Percentiles rank a stretch among this genome's conserved stretches.
These are phyloP conservation scores for Chymomyza amoena DNA, from an alignment of 2,888 invertebrate species.

Conservation along the genomic window DNA sequence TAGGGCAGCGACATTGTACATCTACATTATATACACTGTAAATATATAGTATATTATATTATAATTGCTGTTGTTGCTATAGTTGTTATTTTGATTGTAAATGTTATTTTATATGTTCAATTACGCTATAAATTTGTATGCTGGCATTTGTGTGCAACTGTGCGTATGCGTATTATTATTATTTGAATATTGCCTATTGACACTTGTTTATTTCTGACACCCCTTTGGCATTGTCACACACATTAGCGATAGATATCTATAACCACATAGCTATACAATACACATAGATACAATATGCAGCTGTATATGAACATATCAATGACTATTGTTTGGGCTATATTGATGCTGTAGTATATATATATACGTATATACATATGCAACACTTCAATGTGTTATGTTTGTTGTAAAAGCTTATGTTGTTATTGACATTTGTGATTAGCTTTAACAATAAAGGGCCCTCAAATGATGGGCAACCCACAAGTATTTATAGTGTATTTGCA, in stretches of 20 bases:
- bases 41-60: conserved; percentile 7
- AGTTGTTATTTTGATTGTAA: conserved; percentile 3
- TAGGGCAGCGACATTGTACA: conserved; percentile 44
- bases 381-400: neutral
- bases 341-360: conserved; percentile 12
- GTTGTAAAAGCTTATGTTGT: neutral
- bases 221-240: conserved; percentile 32
- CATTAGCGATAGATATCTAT: conserved; percentile 17
- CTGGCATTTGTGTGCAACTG: conserved; percentile 15
- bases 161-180: conserved; percentile 35
- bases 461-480: neutral
- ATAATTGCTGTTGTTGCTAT: conserved; percentile 13
- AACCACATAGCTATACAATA: neutral
- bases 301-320: neutral
- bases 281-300: neutral
- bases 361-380: neutral
- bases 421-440: conserved; percentile 14
- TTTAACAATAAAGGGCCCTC: neutral
- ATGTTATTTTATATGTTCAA: conserved; percentile 32
- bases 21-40: conserved; percentile 19
- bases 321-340: neutral
- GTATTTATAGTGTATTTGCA: neutral
- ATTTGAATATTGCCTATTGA: conserved; percentile 57
- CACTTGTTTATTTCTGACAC: conserved; percentile 66
- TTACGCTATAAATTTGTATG: conserved; percentile 29